Evolutionary conservation across 2,888 invertebrate genomes (phyloP).

Genomic region (Pterostichus niger): DNA sequence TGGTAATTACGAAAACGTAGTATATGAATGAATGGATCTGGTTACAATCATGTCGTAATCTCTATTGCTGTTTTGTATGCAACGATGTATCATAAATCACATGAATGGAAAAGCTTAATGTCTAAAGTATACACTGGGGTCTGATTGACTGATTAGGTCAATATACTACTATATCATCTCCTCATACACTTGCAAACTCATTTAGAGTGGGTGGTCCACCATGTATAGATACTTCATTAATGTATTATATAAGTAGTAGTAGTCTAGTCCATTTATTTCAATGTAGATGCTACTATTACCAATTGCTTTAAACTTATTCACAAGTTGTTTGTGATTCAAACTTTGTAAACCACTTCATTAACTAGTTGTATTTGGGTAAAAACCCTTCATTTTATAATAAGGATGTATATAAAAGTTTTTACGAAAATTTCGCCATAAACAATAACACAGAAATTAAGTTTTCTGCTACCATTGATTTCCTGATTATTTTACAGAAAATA

Average conservation of each 20-base stretch:
- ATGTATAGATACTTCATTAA: not conserved
- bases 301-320: too few species aligned
- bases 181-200: not conserved
- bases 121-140: slow-evolving; percentile 15
- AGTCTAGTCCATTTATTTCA: not conserved
- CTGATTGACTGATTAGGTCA: slow-evolving; percentile 47
- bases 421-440: too few species aligned
- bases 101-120: slow-evolving; percentile 5
- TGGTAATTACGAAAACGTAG: not conserved
- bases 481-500: too few species aligned
- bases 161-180: slow-evolving; percentile 33
- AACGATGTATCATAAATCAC: slow-evolving; percentile 26
- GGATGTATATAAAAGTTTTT: too few species aligned
- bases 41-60: slow-evolving; percentile 31
- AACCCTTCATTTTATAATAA: too few species aligned
- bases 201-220: slow-evolving; percentile 35
- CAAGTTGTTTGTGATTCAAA: too few species aligned
- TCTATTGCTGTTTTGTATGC: slow-evolving; percentile 29
- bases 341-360: too few species aligned
- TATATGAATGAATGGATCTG: slow-evolving; percentile 11
- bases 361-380: too few species aligned
- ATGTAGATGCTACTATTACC: too few species aligned
- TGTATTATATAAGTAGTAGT: not conserved
- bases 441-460: too few species aligned
- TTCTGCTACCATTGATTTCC: too few species aligned